Evolutionary conservation across 2,888 invertebrate genomes (phyloP).

Genomic region (Volucella bombylans): DNA sequence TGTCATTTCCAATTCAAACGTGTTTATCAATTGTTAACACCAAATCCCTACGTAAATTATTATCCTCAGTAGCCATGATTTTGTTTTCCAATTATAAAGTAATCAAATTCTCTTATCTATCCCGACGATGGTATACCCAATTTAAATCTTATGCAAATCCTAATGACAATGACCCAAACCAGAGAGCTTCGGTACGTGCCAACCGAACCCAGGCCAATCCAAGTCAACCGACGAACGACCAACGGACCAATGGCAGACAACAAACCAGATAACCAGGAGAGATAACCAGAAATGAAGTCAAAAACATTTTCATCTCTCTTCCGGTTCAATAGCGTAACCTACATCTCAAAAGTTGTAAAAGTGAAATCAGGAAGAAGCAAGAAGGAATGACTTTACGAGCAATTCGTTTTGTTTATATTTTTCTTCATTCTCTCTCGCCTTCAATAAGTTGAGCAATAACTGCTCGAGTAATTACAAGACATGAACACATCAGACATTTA

Average conservation of each 20-base stretch:
- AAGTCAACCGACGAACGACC: too few relatives aligned
- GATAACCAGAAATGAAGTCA: constrained; percentile 27
- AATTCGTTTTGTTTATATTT: constrained; percentile 38
- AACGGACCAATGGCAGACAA: too few relatives aligned
- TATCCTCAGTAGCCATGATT: background rate
- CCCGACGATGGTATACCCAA: background rate
- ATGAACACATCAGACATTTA: constrained; percentile 55
- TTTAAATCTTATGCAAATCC: constrained; percentile 30
- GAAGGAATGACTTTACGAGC: constrained; percentile 36
- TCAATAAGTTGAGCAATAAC: constrained; percentile 58
- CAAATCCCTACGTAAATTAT: too few relatives aligned
- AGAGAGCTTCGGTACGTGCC: background rate
- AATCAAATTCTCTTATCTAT: background rate
- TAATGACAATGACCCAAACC: constrained; percentile 6
- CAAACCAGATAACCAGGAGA: constrained; percentile 11
- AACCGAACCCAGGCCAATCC: background rate
- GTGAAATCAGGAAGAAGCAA: constrained; percentile 70
- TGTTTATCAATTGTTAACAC: too few relatives aligned
- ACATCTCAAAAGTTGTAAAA: constrained; percentile 52
- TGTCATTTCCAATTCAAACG: too few relatives aligned
- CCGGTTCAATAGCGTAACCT: constrained; percentile 59
- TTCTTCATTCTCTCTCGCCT: constrained; percentile 8
- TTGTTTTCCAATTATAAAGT: background rate
- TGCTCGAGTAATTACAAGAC: constrained; percentile 62
- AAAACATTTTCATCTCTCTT: constrained; percentile 27